Base-by-base conservation (phyloP, 2,797 vertebrate genomes). In the Mus caroli region DNA sequence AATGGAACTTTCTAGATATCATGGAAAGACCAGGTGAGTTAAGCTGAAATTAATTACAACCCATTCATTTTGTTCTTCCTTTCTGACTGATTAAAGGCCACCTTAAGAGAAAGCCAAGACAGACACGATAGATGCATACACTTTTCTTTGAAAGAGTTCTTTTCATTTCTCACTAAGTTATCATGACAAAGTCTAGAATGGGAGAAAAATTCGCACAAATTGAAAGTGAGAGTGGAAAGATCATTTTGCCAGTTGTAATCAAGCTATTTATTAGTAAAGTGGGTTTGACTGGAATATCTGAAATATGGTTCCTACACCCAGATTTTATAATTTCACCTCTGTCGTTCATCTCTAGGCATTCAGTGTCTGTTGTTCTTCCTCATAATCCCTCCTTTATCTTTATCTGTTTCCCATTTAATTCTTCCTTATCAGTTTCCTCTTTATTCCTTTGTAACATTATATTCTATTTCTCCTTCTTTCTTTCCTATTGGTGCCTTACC, bases 131-230 rank as follows among this genome's bases (percentile, higher is more conserved):
- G 67, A 31, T 60, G 26, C 76, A 62, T 8, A 2, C 34, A 34
- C 1, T 24, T 69, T 19, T 60, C 9, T 28, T 85, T 69, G 34
- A 69, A 50, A 24, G 19, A 34, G 6, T 26, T 76, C 17, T 52
- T 52, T 64, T 64, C 4, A 78, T 95, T 80, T 93, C 80, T n/a
- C 84, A 77, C 76, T 77, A 79, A 77, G 31, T 17, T 7, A 71
- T 62, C 15, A 71, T 37, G 10, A 6, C 50, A 20, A 28, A 73
- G 40, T 73, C 1, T 80, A 5, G 40, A 58, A 11, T 34, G 0
- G 79, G 1, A 79, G 54, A 83, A 79, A 31, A 3, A 19, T 86
- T 94, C 75, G 15, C 2, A 58, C 12, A 6, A 28, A 4, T 28
- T 83, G 75, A 62, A 8, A 13, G 0, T 84, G n/a, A 73, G 10